Evolutionary conservation across 2,888 invertebrate genomes (phyloP).

Genomic region (Tenthredo livida): DNA sequence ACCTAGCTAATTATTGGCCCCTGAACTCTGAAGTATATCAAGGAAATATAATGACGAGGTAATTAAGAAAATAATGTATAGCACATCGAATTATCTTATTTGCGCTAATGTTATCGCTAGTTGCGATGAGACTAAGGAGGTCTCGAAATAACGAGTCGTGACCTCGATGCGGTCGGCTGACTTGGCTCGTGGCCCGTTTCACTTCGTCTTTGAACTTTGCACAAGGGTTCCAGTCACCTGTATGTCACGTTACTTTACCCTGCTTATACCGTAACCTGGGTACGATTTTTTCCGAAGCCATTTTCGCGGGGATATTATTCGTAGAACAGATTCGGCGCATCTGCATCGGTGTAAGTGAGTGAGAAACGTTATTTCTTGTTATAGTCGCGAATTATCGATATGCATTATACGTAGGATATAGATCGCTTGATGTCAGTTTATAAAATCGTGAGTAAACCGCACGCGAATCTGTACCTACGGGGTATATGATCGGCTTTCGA

Average conservation of each 20-base stretch:
- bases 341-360: background rate
- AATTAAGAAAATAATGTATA: background rate
- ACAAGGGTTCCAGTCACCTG: background rate
- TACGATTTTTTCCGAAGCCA: background rate
- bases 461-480: background rate
- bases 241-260: background rate
- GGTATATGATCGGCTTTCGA: constrained; percentile 21
- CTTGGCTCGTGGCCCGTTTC: constrained; percentile 60
- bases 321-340: background rate
- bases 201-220: constrained; percentile 58
- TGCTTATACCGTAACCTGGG: background rate
- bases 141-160: constrained; percentile 64
- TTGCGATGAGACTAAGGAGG: constrained; percentile 52
- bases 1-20: no score
- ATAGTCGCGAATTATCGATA: no score
- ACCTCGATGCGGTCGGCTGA: constrained; percentile 58
- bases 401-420: background rate
- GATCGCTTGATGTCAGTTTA: background rate
- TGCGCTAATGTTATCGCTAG: background rate
- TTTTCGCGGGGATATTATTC: background rate
- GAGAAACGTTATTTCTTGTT: background rate
- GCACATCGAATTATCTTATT: background rate
- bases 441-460: background rate
- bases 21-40: no score
- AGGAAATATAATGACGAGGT: background rate